Conservation (phyloP, 2,888 invertebrate genomes). For the Zonitis immaculata region DNA sequence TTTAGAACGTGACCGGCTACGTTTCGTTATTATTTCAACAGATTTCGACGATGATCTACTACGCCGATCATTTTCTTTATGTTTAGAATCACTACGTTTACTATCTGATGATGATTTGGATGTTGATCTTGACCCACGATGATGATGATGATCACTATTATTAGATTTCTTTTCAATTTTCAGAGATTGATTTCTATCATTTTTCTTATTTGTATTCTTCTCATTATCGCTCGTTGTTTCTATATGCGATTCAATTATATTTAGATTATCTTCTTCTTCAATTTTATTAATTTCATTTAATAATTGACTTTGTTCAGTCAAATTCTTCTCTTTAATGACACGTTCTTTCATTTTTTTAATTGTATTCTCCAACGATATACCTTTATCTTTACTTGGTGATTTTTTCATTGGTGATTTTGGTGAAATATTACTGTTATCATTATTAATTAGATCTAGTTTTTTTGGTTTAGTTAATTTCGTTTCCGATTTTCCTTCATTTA, state of each 20-base stretch:
- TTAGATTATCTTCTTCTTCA: background rate
- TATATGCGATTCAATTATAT: background rate
- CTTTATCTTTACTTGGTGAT: slow-evolving; percentile 4
- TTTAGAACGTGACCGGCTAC: slow-evolving; percentile 3
- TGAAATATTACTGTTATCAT: background rate
- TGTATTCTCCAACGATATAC: slow-evolving; percentile 10
- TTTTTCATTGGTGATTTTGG: background rate
- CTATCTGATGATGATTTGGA: background rate
- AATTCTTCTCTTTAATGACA: slow-evolving; percentile 3
- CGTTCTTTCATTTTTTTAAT: slow-evolving; percentile 14
- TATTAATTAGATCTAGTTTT: background rate
- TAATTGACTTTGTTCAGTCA: background rate
- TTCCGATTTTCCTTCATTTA: background rate
- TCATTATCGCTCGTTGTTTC: slow-evolving; percentile 2
- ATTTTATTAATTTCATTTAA: background rate
- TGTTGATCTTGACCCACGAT: too few species aligned
- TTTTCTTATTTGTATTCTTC: background rate
- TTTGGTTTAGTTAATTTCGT: background rate
- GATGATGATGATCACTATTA: background rate
- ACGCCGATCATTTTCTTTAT: slow-evolving; percentile 4
- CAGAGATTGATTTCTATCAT: background rate
- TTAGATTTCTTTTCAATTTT: background rate
- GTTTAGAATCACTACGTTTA: background rate
- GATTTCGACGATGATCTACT: slow-evolving; percentile 12
- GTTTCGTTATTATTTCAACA: background rate